These are phyloP conservation scores for Lichenostomus cassidix DNA, from an alignment of 2,113 vertebrate genomes.

Conservation along the genomic window DNA sequence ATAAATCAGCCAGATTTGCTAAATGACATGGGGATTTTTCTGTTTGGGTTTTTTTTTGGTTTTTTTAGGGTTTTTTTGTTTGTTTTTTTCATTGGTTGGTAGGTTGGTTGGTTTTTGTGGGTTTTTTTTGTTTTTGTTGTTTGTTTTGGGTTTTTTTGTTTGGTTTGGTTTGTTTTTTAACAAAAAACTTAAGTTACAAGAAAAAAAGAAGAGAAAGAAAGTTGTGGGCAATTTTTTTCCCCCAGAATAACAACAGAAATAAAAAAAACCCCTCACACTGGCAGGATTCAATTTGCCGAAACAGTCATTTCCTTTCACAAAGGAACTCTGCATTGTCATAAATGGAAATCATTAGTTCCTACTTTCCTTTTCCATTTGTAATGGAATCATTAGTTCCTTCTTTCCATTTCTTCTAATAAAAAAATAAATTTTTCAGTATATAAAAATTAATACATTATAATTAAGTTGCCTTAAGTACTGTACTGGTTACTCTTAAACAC, in stretches of 20 bases:
- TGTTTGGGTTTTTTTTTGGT: not conserved
- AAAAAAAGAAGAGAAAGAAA: not conserved
- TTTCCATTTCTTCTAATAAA: not conserved
- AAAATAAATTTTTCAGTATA: not conserved
- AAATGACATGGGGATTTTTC: not conserved
- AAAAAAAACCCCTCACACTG: not conserved
- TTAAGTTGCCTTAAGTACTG: accelerated
- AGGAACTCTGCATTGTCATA: not conserved
- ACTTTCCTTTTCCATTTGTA: too few species aligned
- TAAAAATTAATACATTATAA: not conserved
- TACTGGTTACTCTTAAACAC: not conserved
- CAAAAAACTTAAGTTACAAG: not conserved
- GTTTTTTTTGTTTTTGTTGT: too few species aligned
- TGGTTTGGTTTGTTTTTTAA: not conserved
- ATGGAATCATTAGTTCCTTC: too few species aligned
- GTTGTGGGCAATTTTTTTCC: accelerated
- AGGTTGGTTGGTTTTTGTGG: not conserved
- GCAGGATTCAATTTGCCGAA: not conserved
- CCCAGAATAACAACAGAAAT: not conserved
- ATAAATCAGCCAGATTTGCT: not conserved
- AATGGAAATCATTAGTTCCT: not conserved
- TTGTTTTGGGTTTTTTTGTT: not conserved
- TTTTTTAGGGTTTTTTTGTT: not conserved
- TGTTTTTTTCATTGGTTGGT: too few species aligned
- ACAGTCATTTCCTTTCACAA: not conserved